A percentile compares a stretch with the other conserved stretches of the same genome.
These are phyloP conservation scores for Gymnocheta viridis DNA, from an alignment of 2,888 invertebrate genomes.

Conservation along the genomic window DNA sequence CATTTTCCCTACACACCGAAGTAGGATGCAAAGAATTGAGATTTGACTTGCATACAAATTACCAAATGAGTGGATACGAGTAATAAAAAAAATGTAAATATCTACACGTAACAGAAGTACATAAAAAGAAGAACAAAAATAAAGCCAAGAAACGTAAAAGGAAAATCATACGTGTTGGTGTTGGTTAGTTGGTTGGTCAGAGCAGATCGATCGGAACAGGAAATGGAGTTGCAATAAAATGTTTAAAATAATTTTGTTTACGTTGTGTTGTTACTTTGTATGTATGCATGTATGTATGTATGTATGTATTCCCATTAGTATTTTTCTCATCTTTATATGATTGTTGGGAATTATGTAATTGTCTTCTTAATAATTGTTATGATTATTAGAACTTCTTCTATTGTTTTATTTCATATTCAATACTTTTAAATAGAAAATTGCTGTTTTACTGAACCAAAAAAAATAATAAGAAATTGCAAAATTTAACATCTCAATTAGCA, in stretches of 20 bases:
- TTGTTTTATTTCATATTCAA: background rate
- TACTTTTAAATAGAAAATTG: background rate
- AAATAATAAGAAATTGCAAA: background rate
- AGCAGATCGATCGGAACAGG: conserved; percentile 30
- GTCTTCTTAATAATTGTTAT: conserved; percentile 28
- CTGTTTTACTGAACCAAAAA: background rate
- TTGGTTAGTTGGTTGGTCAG: conserved; percentile 16
- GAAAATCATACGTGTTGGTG: conserved; percentile 31
- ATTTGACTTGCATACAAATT: conserved; percentile 68
- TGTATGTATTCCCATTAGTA: background rate
- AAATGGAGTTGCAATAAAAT: conserved; percentile 33
- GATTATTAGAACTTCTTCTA: conserved; percentile 4
- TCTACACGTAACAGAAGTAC: background rate
- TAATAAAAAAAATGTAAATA: conserved; percentile 19
- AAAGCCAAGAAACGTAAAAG: conserved; percentile 5
- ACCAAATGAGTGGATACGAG: conserved; percentile 25
- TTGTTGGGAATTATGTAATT: conserved; percentile 22
- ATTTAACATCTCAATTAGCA: background rate
- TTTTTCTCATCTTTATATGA: background rate
- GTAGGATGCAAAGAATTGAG: conserved; percentile 38
- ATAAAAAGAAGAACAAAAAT: background rate
- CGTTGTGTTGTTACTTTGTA: background rate
- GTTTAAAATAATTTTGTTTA: conserved; percentile 17
- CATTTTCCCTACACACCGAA: background rate
- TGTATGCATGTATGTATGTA: no score